Evolutionary conservation across 2,888 invertebrate species (phyloP).

Genomic region (Lasioglossum vierecki): DNA sequence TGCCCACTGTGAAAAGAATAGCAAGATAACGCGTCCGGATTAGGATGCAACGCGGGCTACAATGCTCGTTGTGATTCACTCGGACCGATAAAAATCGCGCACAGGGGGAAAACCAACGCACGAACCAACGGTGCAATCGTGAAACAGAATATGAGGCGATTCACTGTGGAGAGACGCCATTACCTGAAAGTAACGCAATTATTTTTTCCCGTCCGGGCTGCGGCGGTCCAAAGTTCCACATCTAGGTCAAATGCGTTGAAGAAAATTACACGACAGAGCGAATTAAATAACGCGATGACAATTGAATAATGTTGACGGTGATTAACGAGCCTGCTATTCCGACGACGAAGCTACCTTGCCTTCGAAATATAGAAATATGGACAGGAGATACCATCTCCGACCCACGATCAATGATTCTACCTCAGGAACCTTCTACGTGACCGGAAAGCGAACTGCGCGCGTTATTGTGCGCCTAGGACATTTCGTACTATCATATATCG

Average conservation of each 20-base stretch:
- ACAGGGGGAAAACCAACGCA: not conserved
- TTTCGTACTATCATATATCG: not conserved
- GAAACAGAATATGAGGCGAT: slow-evolving; percentile 22
- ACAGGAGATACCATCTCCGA: not conserved
- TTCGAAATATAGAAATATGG: not conserved
- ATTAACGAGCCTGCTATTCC: not conserved
- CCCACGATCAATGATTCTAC: not conserved
- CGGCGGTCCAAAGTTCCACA: slow-evolving; percentile 19
- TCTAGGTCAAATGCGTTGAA: slow-evolving; percentile 41
- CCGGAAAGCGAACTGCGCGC: not conserved
- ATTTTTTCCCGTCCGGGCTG: not conserved
- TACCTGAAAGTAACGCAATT: slow-evolving; percentile 13
- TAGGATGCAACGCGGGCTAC: not conserved
- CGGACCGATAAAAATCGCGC: slow-evolving; percentile 28
- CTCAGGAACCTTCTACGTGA: not conserved
- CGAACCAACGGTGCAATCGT: not conserved
- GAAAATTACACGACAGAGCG: slow-evolving; percentile 31
- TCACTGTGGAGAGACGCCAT: not conserved
- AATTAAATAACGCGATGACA: slow-evolving; percentile 32
- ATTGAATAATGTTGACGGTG: slow-evolving; percentile 37
- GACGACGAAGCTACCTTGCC: not conserved
- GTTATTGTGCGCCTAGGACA: not conserved
- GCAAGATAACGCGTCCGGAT: not conserved
- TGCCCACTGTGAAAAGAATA: not conserved
- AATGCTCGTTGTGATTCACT: not conserved